A percentile compares a stretch with the other conserved stretches of the same genome.
Conservation (phyloP, 2,113 vertebrate genomes). For the Triplophysa dalaica region DNA sequence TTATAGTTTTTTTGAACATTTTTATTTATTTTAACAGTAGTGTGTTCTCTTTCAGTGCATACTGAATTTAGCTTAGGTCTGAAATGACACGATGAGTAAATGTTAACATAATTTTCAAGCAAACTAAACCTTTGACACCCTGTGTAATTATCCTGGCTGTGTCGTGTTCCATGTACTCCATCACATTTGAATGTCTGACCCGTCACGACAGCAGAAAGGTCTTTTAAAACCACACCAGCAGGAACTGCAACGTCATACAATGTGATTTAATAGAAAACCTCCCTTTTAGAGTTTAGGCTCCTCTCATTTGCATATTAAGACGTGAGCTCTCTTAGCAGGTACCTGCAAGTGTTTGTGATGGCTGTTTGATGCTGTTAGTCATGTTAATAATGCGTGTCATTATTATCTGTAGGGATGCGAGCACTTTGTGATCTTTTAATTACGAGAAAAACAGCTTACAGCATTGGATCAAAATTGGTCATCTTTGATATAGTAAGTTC, state of each 20-base stretch:
- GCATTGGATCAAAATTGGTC: neutral
- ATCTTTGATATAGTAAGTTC: neutral
- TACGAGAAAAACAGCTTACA: neutral
- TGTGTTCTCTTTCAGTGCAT: no score
- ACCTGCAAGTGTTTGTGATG: neutral
- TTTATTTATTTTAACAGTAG: no score
- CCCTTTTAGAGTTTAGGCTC: neutral
- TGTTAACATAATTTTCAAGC: neutral
- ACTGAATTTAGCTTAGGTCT: no score
- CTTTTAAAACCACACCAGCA: conserved; percentile 42
- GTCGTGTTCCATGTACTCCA: conserved; percentile 52
- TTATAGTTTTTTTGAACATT: no score
- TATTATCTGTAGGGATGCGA: neutral
- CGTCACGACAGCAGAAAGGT: conserved; percentile 56
- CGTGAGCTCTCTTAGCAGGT: conserved; percentile 2
- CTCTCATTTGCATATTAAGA: neutral
- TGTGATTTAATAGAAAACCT: neutral
- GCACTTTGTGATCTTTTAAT: neutral
- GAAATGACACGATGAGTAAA: neutral
- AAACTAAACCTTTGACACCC: neutral
- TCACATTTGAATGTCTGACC: conserved; percentile 52
- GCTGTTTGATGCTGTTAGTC: neutral
- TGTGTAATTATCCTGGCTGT: neutral
- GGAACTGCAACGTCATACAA: conserved; percentile 9
- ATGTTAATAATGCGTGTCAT: neutral